A percentile compares a stretch with the other conserved stretches of the same genome.
phyloP scores from a whole-genome alignment of 2,888 invertebrate genomes.

The Deilephila elpenor region DNA sequence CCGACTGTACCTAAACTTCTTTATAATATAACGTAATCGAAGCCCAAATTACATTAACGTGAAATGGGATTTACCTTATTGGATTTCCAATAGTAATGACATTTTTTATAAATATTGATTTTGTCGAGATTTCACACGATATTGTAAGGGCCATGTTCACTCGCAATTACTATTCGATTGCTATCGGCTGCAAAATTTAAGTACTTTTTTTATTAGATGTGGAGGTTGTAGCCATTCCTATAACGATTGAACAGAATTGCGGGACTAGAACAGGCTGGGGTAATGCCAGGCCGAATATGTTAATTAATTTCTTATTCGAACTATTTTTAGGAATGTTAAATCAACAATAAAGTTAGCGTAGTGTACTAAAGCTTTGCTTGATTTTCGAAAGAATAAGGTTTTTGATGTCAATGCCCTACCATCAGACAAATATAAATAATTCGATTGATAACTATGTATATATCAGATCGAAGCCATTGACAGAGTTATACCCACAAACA shows the following conservation, averaged over 20 bases:
- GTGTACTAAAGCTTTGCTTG: too few relatives aligned
- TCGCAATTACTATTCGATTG: not conserved
- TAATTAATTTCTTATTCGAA: too few relatives aligned
- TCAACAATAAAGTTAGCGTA: too few relatives aligned
- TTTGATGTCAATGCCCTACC: too few relatives aligned
- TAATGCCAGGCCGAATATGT: too few relatives aligned
- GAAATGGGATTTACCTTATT: constrained; percentile 53
- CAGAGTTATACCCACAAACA: too few relatives aligned
- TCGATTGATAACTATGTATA: too few relatives aligned
- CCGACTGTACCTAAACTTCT: constrained; percentile 45
- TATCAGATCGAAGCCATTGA: too few relatives aligned
- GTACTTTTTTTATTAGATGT: not conserved
- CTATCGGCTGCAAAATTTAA: not conserved
- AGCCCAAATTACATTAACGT: constrained; percentile 53
- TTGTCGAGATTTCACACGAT: constrained; percentile 23
- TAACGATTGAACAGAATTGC: not conserved
- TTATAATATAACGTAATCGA: constrained; percentile 52
- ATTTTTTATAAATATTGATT: constrained; percentile 43
- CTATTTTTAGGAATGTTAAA: too few relatives aligned
- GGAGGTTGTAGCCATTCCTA: not conserved
- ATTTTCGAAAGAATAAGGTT: too few relatives aligned
- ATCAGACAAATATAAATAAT: too few relatives aligned
- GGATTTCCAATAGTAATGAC: constrained; percentile 49
- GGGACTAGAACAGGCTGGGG: too few relatives aligned
- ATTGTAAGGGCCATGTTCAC: not conserved